Evolutionary conservation across 1,140 invertebrate species (phyloP), one percentile per base, ranked within the genome.

Genomic region (Halesus radiatus): DNA sequence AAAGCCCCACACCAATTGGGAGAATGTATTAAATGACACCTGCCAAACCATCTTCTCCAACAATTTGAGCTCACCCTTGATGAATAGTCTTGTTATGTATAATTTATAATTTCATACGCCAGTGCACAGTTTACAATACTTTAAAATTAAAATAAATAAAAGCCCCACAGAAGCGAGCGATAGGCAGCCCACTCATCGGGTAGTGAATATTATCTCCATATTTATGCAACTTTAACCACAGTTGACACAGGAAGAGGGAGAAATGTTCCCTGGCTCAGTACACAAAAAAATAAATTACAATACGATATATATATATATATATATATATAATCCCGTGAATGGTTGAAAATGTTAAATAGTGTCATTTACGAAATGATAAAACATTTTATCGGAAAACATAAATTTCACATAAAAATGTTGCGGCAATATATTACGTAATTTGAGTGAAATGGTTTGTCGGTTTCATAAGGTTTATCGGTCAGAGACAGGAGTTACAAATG

Each of bases 71-170:
- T 1, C 10, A 1, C 62, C 1, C 26, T 32, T 66, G 26, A 66
- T 66, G 62, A 66, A 66, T 66, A 32, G 62, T 66, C 62, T 32
- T 3, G 62, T 66, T 66, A 64, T 66, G 13, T 29, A 29, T 32
- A 66, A 26, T 13, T 66, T 32, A 66, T 66, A 5, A 4, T 22
- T 37, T 22, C 16, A 23, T 18, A 6, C 54, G 22, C 26, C 26
- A n/a, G n/a, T n/a, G n/a, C n/a, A n/a, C n/a, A n/a, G n/a, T n/a
- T n/a, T n/a, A n/a, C n/a, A n/a, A n/a, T n/a, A n/a, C n/a, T n/a
- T n/a, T n/a, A n/a, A n/a, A n/a, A n/a, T n/a, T n/a, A n/a, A n/a
- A n/a, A n/a, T n/a, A n/a, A n/a, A n/a, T n/a, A n/a, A n/a, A n/a
- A n/a, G n/a, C n/a, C n/a, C n/a, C n/a, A n/a, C n/a, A n/a, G n/a